phyloP scores from a whole-genome alignment of 2,113 vertebrate genomes.

The Entelurus aequoreus region DNA sequence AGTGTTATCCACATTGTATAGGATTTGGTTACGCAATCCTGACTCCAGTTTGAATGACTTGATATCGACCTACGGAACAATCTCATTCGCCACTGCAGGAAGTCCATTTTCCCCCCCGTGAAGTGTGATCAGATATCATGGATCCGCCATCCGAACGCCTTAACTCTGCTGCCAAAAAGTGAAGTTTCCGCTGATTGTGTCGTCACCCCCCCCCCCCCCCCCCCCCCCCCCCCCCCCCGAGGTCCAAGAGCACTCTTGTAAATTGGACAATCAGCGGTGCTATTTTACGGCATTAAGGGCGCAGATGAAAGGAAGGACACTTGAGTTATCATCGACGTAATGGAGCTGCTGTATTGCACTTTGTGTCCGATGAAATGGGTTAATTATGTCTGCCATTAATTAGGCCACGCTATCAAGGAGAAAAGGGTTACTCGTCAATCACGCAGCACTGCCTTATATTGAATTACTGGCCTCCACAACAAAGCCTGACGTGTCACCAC shows the following conservation, averaged over 20 bases:
- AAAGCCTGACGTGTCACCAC: not conserved
- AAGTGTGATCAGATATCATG: not conserved
- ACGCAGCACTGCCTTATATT: constrained; percentile 30
- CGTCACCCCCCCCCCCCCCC: too few relatives aligned
- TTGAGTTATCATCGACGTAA: constrained; percentile 60
- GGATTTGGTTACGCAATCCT: not conserved
- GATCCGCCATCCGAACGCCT: not conserved
- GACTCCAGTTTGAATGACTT: too few relatives aligned
- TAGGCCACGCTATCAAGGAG: constrained; percentile 61
- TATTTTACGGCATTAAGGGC: constrained; percentile 66
- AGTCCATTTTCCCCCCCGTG: not conserved
- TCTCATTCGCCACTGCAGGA: not conserved
- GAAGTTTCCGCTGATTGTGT: not conserved
- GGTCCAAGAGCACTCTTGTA: constrained; percentile 55
- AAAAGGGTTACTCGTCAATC: constrained; percentile 45
- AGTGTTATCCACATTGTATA: not conserved
- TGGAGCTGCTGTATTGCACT: constrained; percentile 55
- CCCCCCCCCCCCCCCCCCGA: not conserved
- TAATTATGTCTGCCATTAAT: constrained; percentile 49
- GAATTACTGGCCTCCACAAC: constrained; percentile 33
- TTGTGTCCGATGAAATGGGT: constrained; percentile 59
- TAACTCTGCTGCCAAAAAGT: not conserved
- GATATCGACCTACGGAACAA: too few relatives aligned
- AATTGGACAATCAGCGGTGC: constrained; percentile 70
- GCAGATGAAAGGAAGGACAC: constrained; percentile 67